Percentiles rank a stretch among this genome's conserved stretches.
Conservation (phyloP, 2,797 vertebrate species). For the Mormyrops boulengeri region DNA sequence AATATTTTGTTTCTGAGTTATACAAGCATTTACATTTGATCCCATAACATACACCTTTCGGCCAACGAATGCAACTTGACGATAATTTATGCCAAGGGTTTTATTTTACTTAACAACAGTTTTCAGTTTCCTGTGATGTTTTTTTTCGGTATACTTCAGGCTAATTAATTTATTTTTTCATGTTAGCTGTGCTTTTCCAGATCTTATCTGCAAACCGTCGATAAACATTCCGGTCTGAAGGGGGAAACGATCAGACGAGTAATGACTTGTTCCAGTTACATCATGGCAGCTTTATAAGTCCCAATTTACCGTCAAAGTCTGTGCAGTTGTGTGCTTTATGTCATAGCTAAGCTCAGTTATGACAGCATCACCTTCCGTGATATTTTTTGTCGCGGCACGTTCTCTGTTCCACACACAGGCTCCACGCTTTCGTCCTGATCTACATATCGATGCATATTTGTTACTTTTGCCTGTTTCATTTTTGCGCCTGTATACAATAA, state of each 20-base stretch:
- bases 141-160: not conserved
- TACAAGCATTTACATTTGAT: not conserved
- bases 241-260: conserved; percentile 31
- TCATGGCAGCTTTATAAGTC: conserved; percentile 31
- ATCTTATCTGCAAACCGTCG: not conserved
- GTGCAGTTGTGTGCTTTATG: not conserved
- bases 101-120: not conserved
- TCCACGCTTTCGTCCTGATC: not conserved
- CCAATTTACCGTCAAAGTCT: not conserved
- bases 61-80: not conserved
- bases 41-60: not conserved
- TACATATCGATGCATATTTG: not conserved
- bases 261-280: conserved; percentile 35
- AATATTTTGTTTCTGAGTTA: not conserved
- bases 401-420: not conserved
- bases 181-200: conserved; percentile 12
- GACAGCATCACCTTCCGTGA: not conserved
- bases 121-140: not conserved
- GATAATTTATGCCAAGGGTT: not conserved
- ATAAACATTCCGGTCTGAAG: conserved; percentile 40
- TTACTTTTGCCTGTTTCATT: not conserved
- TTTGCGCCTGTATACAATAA: not conserved
- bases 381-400: not conserved
- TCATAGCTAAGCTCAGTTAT: not conserved
- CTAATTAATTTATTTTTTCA: conserved; percentile 9